These are phyloP conservation scores for Elaphurus davidianus DNA, from an alignment of 2,113 vertebrate genomes.

Conservation along the genomic window DNA sequence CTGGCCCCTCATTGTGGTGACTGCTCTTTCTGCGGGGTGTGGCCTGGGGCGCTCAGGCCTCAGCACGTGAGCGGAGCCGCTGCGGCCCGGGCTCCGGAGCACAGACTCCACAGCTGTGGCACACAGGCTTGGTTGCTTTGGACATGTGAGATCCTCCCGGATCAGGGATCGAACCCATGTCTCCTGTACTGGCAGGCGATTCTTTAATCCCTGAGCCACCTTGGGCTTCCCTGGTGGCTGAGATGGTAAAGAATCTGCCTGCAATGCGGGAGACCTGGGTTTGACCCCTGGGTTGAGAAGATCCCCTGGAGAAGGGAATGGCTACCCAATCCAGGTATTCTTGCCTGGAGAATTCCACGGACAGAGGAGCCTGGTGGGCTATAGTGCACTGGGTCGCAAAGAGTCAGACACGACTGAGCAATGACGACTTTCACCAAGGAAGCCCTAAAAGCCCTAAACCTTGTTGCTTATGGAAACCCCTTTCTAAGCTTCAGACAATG, in stretches of 20 bases:
- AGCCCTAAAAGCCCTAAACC: background rate
- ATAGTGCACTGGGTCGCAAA: background rate
- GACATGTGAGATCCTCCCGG: background rate
- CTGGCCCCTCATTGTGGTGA: background rate
- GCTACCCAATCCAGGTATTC: background rate
- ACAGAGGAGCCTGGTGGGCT: background rate
- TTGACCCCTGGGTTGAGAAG: background rate
- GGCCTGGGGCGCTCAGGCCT: background rate
- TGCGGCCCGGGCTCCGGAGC: background rate
- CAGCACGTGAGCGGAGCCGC: background rate
- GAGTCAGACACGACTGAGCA: background rate
- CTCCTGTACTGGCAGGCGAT: background rate
- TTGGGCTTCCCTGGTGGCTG: background rate
- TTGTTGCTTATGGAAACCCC: background rate
- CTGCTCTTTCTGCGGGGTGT: background rate
- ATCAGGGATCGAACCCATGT: background rate
- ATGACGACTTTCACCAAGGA: background rate
- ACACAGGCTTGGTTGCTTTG: background rate
- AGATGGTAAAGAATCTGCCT: background rate
- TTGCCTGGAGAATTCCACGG: background rate
- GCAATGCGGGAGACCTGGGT: background rate
- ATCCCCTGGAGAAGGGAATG: background rate
- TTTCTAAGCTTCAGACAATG: background rate
- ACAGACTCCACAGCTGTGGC: background rate
- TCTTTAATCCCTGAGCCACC: background rate